phyloP scores from a whole-genome alignment of 1,140 invertebrate species.

The Grapholita molesta region DNA sequence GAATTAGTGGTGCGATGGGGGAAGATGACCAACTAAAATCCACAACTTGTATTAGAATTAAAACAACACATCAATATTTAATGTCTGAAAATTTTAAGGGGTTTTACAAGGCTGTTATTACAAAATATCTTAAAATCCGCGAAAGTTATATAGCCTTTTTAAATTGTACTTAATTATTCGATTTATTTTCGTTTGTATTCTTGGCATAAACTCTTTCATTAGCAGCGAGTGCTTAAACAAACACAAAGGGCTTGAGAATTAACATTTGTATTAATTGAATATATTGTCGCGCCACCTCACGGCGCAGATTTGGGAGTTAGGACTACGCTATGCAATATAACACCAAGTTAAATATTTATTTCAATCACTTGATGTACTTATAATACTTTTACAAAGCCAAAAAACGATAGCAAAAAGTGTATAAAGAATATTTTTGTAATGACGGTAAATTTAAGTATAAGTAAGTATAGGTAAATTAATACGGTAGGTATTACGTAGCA shows the following conservation, averaged over 20 bases:
- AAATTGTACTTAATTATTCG: neutral
- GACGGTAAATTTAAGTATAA: too few relatives aligned
- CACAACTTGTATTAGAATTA: too few relatives aligned
- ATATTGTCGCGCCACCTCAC: constrained; percentile 13
- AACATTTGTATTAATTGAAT: constrained; percentile 18
- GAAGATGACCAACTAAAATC: too few relatives aligned
- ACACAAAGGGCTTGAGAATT: constrained; percentile 6
- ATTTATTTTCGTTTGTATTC: neutral
- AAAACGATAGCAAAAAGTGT: too few relatives aligned
- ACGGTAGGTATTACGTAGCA: too few relatives aligned
- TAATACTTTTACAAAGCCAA: neutral
- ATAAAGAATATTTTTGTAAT: too few relatives aligned
- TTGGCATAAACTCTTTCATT: constrained; percentile 12
- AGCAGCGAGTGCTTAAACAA: constrained; percentile 2
- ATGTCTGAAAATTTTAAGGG: too few relatives aligned
- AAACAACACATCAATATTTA: too few relatives aligned
- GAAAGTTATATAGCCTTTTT: neutral
- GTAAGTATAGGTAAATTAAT: too few relatives aligned
- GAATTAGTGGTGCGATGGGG: too few relatives aligned
- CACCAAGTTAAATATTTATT: neutral
- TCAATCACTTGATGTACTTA: neutral
- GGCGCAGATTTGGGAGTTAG: neutral
- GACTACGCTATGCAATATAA: neutral
- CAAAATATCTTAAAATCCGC: constrained; percentile 31
- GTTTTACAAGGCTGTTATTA: constrained; percentile 17